A percentile compares a stretch with the other conserved stretches of the same genome.
phyloP scores from a whole-genome alignment of 2,113 vertebrate genomes.

The Ginglymostoma cirratum region DNA sequence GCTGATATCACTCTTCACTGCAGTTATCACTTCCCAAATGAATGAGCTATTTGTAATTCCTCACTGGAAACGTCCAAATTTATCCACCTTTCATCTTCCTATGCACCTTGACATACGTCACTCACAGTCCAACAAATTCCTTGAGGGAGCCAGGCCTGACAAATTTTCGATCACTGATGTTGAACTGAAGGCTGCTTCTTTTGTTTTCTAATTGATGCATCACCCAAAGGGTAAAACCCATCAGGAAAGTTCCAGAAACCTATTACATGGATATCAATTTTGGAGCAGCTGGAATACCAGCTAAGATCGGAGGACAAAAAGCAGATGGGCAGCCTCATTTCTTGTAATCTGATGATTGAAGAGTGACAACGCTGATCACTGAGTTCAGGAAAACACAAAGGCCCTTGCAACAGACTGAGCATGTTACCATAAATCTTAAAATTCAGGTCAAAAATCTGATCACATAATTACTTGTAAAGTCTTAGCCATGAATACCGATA shows the following conservation, averaged over 20 bases:
- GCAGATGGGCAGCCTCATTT: neutral
- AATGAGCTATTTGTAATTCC: neutral
- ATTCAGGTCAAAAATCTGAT: neutral
- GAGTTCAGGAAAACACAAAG: neutral
- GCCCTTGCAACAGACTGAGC: neutral
- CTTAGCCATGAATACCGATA: neutral
- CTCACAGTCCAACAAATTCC: neutral
- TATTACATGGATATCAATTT: neutral
- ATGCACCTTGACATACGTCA: neutral
- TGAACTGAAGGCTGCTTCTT: neutral
- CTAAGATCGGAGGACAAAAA: neutral
- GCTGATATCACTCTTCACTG: neutral
- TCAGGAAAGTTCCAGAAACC: neutral
- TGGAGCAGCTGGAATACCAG: neutral
- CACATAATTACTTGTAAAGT: constrained; percentile 2
- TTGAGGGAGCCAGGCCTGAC: neutral
- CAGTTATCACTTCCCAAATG: neutral
- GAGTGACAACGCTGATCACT: neutral
- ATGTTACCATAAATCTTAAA: neutral
- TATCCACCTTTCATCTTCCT: neutral
- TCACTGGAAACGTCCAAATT: neutral
- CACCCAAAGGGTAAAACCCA: neutral
- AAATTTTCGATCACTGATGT: neutral
- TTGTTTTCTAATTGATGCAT: neutral
- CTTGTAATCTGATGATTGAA: neutral